Evolutionary conservation across 1,140 invertebrate genomes (phyloP), one percentile per base, ranked within the genome.

Genomic region (Bombus difficillimus): DNA sequence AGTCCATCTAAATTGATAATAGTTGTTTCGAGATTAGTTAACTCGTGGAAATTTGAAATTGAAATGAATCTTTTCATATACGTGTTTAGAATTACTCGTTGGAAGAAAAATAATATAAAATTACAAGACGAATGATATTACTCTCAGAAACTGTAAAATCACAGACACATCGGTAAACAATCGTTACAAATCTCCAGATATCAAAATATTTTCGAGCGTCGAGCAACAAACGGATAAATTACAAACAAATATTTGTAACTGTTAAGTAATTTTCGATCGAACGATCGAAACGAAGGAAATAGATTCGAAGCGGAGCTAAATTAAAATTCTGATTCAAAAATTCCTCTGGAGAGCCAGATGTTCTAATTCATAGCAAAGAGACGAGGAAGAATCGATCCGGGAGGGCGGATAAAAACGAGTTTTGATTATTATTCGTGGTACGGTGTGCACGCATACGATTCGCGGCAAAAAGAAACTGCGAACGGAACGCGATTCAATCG

Each of bases 401-500:
- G 0, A 22, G 25, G 39, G 3, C 18, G 43, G 18, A 57, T 15
- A 39, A 76, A 83, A 77, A 68, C 43, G 43, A 3, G 18, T 32
- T 41, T n/a, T 62, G 28, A 57, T 77, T 69, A 77, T 66, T 83
- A 69, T 77, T 83, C 81, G 34, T 28, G 6, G 32, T 18, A 12
- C 66, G 10, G 62, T 37, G 62, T 68, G 12, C 34, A n/a, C 41
- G 9, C 72, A 15, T 75, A 47, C 41, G 37, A n/a, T 66, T 25
- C 34, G 32, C 37, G 25, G n/a, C 13, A 77, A 34, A 72, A 82
- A 43, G 81, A 66, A 82, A 82, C 59, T 32, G 41, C 71, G 71
- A 75, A 75, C 32, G 72, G 34, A 47, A 82, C 39, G 71, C 32
- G 57, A 75, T 82, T 72, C 71, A 47, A 82, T 75, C 57, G 57